A percentile compares a stretch with the other conserved stretches of the same genome.
phyloP scores from a whole-genome alignment of 2,113 vertebrate species.

The Xerus inauris region DNA sequence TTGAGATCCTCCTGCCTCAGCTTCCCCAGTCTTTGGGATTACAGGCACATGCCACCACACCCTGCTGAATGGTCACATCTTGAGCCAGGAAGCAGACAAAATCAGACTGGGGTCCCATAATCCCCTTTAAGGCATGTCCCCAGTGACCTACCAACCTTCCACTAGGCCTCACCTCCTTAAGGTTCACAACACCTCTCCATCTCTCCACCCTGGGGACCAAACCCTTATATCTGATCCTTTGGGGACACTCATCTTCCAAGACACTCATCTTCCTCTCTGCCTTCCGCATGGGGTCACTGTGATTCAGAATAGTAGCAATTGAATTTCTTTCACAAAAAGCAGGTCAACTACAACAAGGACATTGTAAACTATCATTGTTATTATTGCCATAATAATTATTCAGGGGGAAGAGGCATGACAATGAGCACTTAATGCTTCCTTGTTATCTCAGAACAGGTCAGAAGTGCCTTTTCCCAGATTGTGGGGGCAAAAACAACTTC shows the following conservation, averaged over 20 bases:
- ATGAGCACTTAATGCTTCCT: accelerated
- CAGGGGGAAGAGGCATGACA: not conserved
- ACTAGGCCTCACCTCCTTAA: not conserved
- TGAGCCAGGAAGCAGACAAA: not conserved
- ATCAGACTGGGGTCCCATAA: not conserved
- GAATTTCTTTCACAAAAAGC: not conserved
- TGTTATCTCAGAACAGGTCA: not conserved
- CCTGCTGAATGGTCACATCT: not conserved
- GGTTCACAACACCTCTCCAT: not conserved
- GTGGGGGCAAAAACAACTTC: not conserved
- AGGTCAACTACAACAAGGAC: not conserved
- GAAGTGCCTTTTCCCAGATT: not conserved
- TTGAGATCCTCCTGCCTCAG: no score
- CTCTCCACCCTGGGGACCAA: not conserved
- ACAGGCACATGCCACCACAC: no score
- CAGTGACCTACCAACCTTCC: not conserved
- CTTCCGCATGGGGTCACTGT: not conserved
- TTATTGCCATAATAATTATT: not conserved
- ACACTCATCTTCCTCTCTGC: no score
- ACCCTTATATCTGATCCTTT: not conserved
- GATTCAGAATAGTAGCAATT: not conserved
- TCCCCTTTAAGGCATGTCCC: not conserved
- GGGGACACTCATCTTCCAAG: not conserved
- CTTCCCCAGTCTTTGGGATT: no score
- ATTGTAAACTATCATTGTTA: not conserved